Evolutionary conservation across 2,888 invertebrate species (phyloP).

Genomic region (Mythimna albipuncta): DNA sequence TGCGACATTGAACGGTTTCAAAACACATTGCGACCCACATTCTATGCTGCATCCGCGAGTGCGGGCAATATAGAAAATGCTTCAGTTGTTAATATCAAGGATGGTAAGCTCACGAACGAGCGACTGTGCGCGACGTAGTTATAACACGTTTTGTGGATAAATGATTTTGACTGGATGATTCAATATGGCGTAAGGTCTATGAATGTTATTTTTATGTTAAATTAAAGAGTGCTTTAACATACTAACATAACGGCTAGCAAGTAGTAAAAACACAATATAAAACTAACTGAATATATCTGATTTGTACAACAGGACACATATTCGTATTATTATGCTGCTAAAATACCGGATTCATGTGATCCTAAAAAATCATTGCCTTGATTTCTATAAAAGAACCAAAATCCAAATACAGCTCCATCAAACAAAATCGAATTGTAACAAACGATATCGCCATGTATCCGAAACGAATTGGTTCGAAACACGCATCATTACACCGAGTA

Average conservation of each 20-base stretch:
- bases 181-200: constrained; percentile 1
- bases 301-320: too few species aligned
- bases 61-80: constrained; percentile 60
- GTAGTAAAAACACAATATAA: too few species aligned
- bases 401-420: background rate
- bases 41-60: constrained; percentile 76
- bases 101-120: constrained; percentile 54
- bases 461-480: background rate
- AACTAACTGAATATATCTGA: too few species aligned
- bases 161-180: constrained; percentile 9
- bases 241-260: too few species aligned
- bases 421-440: background rate
- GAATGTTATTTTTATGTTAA: background rate
- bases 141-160: constrained; percentile 40
- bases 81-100: constrained; percentile 62
- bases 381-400: background rate
- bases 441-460: background rate
- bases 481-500: constrained; percentile 15
- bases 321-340: too few species aligned
- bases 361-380: background rate
- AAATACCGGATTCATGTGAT: background rate
- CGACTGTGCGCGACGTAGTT: constrained; percentile 17
- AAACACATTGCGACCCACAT: constrained; percentile 80
- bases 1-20: constrained; percentile 80
- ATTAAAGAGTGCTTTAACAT: too few species aligned